Evolutionary conservation across 2,797 vertebrate genomes (phyloP).

Genomic region (Garrulus glandarius): DNA sequence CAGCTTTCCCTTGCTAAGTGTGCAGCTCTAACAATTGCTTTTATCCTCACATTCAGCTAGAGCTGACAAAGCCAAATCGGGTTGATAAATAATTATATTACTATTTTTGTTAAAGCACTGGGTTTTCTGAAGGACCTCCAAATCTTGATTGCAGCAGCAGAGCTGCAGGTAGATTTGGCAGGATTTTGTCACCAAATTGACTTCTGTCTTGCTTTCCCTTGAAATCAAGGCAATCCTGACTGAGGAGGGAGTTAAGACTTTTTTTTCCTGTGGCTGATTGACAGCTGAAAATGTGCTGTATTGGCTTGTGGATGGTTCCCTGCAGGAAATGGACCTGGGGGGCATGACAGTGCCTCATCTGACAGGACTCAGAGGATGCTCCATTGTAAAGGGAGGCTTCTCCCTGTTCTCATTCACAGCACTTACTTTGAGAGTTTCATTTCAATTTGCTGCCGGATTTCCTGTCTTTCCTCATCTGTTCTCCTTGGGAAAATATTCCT

Average conservation of each 20-base stretch:
- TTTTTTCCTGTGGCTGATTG: background rate
- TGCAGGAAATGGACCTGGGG: background rate
- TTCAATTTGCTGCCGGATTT: slow-evolving; percentile 95
- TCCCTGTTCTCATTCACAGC: background rate
- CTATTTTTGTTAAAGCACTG: background rate
- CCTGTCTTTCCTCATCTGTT: slow-evolving; percentile 92
- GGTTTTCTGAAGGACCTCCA: background rate
- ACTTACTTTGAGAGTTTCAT: slow-evolving; percentile 97
- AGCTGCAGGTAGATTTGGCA: background rate
- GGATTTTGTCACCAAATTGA: background rate
- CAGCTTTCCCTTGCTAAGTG: background rate
- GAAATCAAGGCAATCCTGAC: background rate
- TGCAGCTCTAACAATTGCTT: background rate
- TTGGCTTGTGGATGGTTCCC: background rate
- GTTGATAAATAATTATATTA: background rate
- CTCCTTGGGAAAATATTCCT: slow-evolving; percentile 94
- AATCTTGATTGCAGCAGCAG: background rate
- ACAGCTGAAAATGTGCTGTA: background rate
- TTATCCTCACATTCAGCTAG: background rate
- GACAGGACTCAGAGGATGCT: background rate
- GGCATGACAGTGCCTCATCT: background rate
- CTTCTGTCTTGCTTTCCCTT: background rate
- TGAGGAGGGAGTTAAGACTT: background rate
- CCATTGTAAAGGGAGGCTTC: background rate
- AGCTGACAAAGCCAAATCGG: background rate